Evolutionary conservation across 2,888 invertebrate genomes (phyloP).

Genomic region (Acheta domesticus): DNA sequence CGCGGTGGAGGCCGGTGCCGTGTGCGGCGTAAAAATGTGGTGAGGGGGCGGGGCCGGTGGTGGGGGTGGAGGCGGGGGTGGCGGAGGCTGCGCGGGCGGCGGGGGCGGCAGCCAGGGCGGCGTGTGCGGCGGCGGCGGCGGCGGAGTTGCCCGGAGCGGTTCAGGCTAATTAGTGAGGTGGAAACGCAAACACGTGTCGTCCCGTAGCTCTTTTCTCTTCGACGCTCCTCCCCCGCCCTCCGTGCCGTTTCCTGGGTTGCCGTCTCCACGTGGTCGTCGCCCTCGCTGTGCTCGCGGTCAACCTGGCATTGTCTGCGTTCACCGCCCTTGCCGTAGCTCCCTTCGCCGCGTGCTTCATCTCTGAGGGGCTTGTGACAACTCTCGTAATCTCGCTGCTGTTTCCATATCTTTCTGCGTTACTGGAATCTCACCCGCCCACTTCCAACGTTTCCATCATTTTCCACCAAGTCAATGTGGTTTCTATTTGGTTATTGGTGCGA

Average conservation of each 20-base stretch:
- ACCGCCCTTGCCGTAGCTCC: neutral
- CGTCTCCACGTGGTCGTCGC: neutral
- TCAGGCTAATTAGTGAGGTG: constrained; percentile 3
- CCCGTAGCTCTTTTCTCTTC: neutral
- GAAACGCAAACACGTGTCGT: constrained; percentile 3
- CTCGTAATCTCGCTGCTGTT: too few species aligned
- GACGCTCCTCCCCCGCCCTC: neutral
- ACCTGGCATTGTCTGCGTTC: too few species aligned
- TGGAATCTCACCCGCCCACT: too few species aligned
- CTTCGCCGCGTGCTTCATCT: neutral
- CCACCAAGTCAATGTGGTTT: too few species aligned
- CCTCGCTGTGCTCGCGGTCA: neutral
- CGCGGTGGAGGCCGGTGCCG: too few species aligned
- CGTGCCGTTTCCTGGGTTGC: neutral
- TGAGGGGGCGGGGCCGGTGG: too few species aligned
- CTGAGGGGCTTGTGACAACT: too few species aligned
- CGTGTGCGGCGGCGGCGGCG: neutral
- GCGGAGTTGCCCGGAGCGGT: neutral
- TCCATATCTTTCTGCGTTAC: too few species aligned
- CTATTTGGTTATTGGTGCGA: too few species aligned
- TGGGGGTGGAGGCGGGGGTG: neutral
- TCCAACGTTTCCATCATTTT: too few species aligned
- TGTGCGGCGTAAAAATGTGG: too few species aligned
- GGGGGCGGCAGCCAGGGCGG: neutral
- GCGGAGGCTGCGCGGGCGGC: too few species aligned